Evolutionary conservation across 2,888 invertebrate genomes (phyloP), one percentile per base, ranked within the genome.

Genomic region (Labia minor): DNA sequence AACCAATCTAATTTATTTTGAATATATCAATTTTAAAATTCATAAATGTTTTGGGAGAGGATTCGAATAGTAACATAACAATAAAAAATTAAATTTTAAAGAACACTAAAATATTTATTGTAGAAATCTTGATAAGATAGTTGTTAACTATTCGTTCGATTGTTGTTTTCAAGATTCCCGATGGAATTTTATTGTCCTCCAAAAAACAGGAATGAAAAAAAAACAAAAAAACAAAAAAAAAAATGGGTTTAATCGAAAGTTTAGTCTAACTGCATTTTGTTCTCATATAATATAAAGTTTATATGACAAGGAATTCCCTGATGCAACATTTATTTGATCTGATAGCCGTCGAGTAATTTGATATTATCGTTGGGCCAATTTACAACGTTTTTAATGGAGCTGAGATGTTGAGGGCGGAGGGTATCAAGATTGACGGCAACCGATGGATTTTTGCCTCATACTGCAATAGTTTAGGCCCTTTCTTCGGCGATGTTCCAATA

Each of bases 321-420:
- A 14, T 49, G 49, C 49, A 49, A 49, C 49, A 49, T 49, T 49
- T 16, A 49, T 49, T 49, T 49, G 49, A 49, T 49, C 49, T 49
- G 49, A 49, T 49, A 49, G 14, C 14, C 49, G 2, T 16, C 49
- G 49, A 10, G 49, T 49, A 49, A 49, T 49, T 49, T 49, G 49
- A 49, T 49, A 49, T 49, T 49, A 49, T 49, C 49, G 49, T 14
- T n/a, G 4, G 49, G 49, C 49, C 14, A 49, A 49, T 49, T 49
- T 49, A 49, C 49, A 49, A 49, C 49, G 2, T 49, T 49, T 49
- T 49, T 49, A 49, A 49, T 49, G 49, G 49, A 16, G 26, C 26
- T 14, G 49, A 49, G 49, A 49, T 49, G 49, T 49, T 49, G n/a
- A 49, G 49, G 49, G 49, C n/a, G 49, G 49, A 49, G 49, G 49